Percentiles rank a stretch among this genome's conserved stretches.
Conservation (phyloP, 2,888 invertebrate species). For the Lathronympha strigana region DNA sequence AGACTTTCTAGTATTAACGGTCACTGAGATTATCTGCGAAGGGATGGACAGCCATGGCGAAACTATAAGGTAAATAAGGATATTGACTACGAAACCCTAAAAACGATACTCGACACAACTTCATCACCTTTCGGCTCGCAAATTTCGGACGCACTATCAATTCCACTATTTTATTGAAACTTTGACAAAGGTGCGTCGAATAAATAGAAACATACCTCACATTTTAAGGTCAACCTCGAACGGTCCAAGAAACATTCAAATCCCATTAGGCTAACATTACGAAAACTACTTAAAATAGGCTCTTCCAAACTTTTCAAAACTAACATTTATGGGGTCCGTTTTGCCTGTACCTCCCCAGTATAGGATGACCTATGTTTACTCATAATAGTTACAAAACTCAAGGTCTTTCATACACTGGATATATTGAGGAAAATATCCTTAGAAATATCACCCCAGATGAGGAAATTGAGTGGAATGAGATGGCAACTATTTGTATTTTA, state of each 20-base stretch:
- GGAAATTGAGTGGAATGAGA: conserved; percentile 41
- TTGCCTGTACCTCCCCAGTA: background rate
- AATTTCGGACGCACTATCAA: too few species aligned
- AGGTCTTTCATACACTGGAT: background rate
- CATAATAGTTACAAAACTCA: background rate
- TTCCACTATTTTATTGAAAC: too few species aligned
- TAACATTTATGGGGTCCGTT: background rate
- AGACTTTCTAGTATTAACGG: too few species aligned
- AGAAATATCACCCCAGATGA: conserved; percentile 19
- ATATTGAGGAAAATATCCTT: background rate
- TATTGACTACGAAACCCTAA: too few species aligned
- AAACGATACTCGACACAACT: too few species aligned
- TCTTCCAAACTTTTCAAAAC: conserved; percentile 6
- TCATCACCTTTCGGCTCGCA: too few species aligned
- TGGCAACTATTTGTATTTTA: conserved; percentile 38
- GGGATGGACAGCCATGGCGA: too few species aligned
- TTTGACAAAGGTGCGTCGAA: background rate
- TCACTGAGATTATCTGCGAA: too few species aligned
- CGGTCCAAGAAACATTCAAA: conserved; percentile 1
- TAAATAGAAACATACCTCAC: background rate
- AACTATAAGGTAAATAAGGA: too few species aligned
- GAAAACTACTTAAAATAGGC: conserved; percentile 2
- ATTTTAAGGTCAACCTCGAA: background rate
- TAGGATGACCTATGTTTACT: background rate
- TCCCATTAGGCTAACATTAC: conserved; percentile 7